Evolutionary conservation across 2,113 vertebrate species (phyloP).

Genomic region (Heliornis fulica): DNA sequence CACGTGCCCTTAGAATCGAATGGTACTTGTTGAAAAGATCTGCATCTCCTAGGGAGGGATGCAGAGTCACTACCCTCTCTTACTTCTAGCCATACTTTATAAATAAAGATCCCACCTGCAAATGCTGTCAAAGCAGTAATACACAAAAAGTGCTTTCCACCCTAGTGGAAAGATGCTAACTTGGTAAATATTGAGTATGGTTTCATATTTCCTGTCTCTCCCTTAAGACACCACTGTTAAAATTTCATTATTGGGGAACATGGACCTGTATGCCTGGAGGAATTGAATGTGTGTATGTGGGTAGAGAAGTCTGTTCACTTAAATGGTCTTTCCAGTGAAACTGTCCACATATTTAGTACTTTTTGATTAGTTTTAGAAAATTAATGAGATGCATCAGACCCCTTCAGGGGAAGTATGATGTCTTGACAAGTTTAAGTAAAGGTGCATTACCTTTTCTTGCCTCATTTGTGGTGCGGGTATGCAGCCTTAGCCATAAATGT

Average conservation of each 20-base stretch:
- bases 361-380: not conserved
- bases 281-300: not conserved
- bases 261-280: not conserved
- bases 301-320: not conserved
- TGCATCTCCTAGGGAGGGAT: not conserved
- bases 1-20: not conserved
- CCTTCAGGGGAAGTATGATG: not conserved
- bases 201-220: not conserved
- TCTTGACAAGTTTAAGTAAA: not conserved
- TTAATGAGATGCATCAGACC: not conserved
- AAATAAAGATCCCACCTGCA: not conserved
- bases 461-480: not conserved
- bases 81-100: not conserved
- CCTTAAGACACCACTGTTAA: not conserved
- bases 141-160: not conserved
- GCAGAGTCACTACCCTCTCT: not conserved
- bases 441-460: not conserved
- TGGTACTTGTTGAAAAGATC: not conserved
- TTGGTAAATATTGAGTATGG: not conserved
- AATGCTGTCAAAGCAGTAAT: not conserved
- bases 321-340: not conserved
- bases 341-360: not conserved
- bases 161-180: not conserved
- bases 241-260: not conserved
- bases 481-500: not conserved